These are phyloP conservation scores for Apocheima hispidaria DNA, from an alignment of 2,888 invertebrate species.

Conservation along the genomic window DNA sequence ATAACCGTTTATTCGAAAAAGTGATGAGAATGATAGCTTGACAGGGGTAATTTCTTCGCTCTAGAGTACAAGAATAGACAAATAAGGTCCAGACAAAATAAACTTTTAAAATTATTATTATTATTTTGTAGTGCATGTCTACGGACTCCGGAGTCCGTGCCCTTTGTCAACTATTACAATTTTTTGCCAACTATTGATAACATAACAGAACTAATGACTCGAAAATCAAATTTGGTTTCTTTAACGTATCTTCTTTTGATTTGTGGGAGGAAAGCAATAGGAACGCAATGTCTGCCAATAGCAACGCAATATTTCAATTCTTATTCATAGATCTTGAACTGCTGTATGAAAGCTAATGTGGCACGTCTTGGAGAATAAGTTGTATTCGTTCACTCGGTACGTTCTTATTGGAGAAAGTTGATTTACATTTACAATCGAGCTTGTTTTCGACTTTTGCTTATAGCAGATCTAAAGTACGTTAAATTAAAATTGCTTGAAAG, in stretches of 20 bases:
- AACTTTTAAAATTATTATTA: too few species aligned
- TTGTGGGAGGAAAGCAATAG: constrained; percentile 32
- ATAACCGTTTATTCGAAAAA: too few species aligned
- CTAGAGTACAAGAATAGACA: too few species aligned
- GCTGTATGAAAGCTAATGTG: constrained; percentile 43
- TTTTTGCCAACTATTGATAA: too few species aligned
- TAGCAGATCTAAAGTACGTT: neutral
- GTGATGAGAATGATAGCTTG: too few species aligned
- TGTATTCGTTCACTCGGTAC: constrained; percentile 12
- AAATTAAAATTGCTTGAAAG: too few species aligned
- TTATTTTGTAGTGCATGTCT: too few species aligned
- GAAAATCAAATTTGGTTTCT: neutral
- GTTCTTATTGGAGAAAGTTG: constrained; percentile 16
- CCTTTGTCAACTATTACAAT: too few species aligned
- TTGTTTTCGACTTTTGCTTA: neutral
- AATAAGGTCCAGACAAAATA: too few species aligned
- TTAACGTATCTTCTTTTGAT: constrained; percentile 25
- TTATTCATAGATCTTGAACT: constrained; percentile 51
- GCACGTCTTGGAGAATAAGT: constrained; percentile 32
- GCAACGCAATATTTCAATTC: constrained; percentile 54
- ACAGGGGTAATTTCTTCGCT: too few species aligned
- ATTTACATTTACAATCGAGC: constrained; percentile 10
- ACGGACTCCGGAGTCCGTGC: too few species aligned
- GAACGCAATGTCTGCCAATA: constrained; percentile 49
- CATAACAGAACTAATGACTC: neutral